Evolutionary conservation across 2,113 vertebrate species (phyloP), one percentile per base, ranked within the genome.

Genomic region (Donacobius atricapilla): DNA sequence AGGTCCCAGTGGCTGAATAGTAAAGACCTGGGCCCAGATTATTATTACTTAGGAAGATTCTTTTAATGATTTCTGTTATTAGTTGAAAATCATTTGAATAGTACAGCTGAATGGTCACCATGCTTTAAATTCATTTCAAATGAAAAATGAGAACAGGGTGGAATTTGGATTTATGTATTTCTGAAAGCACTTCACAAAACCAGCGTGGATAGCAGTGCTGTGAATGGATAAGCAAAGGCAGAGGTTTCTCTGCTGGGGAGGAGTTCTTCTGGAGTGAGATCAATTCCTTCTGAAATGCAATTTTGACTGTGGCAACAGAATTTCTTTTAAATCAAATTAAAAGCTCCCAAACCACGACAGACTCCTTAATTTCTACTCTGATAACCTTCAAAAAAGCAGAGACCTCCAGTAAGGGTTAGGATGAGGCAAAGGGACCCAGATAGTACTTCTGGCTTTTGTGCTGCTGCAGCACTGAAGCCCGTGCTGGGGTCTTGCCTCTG

Each of bases 21-120:
- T 75, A 70, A 95, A 84, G n/a, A 84, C 54, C 37, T 51, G 44
- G n/a, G 64, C 39, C 30, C 42, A 39, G 83, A 90, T 83, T 94
- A 56, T 91, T 90, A 81, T 69, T 94, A 82, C 94, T 96, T 83
- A 44, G 12, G 75, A 96, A 76, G 83, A 95, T 76, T 75, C 71
- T 96, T 93, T 81, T 96, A 95, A 94, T 96, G 93, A 93, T 91
- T 95, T 97, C 72, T 94, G 77, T 91, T 97, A 94, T 96, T 98
- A 97, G 87, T 94, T 95, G 91, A 93, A 97, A 98, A 96, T 83
- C 82, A 42, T 95, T 96, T 97, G 37, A 9, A 93, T 94, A 93
- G 79, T 94, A 83, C 47, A 85, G 90, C 94, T 93, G 79, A 94
- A 68, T 92, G 85, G 96, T 87, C 92, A 91, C 89, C n/a, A 27